These are phyloP conservation scores for Limnephilus auricula DNA, from an alignment of 2,888 invertebrate species.

Conservation along the genomic window DNA sequence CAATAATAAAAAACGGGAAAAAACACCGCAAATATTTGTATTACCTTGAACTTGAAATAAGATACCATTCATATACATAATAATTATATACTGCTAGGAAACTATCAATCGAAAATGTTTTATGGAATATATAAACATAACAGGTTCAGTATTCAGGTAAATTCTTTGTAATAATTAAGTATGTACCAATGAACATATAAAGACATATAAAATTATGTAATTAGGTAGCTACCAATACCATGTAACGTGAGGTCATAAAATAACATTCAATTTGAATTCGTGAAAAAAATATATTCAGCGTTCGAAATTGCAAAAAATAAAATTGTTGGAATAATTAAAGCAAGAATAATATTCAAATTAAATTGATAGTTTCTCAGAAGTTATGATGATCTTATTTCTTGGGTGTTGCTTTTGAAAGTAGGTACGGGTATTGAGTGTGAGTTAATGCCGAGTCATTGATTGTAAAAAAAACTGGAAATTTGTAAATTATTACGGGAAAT, in stretches of 20 bases:
- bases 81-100: background rate
- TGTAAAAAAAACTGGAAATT: background rate
- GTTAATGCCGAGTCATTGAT: background rate
- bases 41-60: conserved; percentile 27
- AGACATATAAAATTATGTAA: background rate
- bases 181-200: background rate
- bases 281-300: background rate
- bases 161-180: background rate
- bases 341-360: background rate
- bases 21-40: background rate
- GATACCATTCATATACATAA: background rate
- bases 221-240: background rate
- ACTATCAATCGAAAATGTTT: background rate
- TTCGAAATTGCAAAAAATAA: background rate
- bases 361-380: background rate
- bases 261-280: background rate
- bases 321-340: background rate
- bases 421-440: background rate
- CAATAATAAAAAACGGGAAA: background rate
- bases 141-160: background rate
- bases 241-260: background rate
- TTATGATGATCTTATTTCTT: background rate
- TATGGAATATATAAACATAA: background rate
- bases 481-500: background rate
- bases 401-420: background rate